Evolutionary conservation across 2,797 vertebrate species (phyloP), one percentile per base, ranked within the genome.

Genomic region (Cirrhinus mrigala): DNA sequence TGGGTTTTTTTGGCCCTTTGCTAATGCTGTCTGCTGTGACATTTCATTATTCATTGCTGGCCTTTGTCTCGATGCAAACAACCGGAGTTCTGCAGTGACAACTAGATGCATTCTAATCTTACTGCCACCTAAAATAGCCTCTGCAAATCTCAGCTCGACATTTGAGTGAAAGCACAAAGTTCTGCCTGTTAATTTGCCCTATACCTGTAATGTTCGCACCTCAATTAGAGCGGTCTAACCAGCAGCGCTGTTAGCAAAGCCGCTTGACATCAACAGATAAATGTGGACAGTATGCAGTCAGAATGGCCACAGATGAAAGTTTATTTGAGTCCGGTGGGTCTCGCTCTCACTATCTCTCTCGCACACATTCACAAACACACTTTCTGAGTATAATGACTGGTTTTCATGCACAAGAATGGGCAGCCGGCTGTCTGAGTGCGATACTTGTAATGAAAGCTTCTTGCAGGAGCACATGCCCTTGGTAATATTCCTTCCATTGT

Each of bases 361-460:
- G 69, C 75, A 66, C 60, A 76, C 60, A 83, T 76, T 66, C 22
- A 79, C 83, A 62, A 73, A 79, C 66, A 85, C 76, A 78, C 56
- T 85, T 85, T 79, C 76, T 50, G 83, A 62, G 76, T 50, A 73
- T 85, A 85, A 85, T 85, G 75, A 71, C 64, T 70, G 83, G 83
- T 85, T 79, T 85, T 73, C 54, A 85, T 50, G 54, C 76, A 79
- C 76, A 85, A 85, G 76, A 85, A 85, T 64, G 52, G 54, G 18
- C 18, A 79, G 75, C 83, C 76, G 9, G 75, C 75, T 85, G 83
- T 60, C 52, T 78, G 75, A 62, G 75, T 60, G 75, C 37, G 83
- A 85, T 79, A 85, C 76, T 62, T 85, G 68, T 85, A 71, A 71
- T 85, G 77, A 85, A 85, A 79, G 76, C 76, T 85, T 70, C 56